phyloP scores from a whole-genome alignment of 2,113 vertebrate species.

The Hypanus sabinus region DNA sequence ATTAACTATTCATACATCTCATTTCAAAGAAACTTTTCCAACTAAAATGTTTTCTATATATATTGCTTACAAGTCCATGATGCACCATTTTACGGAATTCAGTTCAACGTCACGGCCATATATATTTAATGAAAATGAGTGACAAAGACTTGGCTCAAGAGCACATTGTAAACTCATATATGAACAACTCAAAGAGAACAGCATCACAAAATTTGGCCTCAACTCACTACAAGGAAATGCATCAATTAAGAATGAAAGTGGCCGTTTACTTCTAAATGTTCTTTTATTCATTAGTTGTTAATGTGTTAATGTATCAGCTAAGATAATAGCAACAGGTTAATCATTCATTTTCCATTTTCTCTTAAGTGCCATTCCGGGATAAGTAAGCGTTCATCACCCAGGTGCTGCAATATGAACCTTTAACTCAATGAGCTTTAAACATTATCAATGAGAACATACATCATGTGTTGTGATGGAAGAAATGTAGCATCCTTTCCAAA shows the following conservation, averaged over 20 bases:
- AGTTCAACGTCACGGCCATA: background rate
- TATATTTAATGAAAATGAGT: background rate
- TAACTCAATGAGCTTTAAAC: background rate
- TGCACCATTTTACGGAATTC: background rate
- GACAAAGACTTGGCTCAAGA: background rate
- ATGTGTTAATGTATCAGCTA: background rate
- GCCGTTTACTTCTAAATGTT: background rate
- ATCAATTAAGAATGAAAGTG: background rate
- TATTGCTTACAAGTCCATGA: background rate
- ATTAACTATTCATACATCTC: background rate
- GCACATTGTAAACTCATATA: background rate
- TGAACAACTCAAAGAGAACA: background rate
- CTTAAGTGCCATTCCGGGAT: background rate
- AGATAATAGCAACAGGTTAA: background rate
- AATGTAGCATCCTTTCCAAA: background rate
- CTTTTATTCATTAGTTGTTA: background rate
- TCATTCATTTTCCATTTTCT: background rate
- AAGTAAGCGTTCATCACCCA: background rate
- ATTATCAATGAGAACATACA: background rate
- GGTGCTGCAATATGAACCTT: background rate
- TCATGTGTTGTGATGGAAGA: background rate
- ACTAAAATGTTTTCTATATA: background rate
- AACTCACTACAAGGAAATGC: background rate
- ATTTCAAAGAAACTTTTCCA: background rate
- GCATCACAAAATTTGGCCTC: background rate